phyloP scores from a whole-genome alignment of 2,797 vertebrate species.

The Brachymystax lenok region DNA sequence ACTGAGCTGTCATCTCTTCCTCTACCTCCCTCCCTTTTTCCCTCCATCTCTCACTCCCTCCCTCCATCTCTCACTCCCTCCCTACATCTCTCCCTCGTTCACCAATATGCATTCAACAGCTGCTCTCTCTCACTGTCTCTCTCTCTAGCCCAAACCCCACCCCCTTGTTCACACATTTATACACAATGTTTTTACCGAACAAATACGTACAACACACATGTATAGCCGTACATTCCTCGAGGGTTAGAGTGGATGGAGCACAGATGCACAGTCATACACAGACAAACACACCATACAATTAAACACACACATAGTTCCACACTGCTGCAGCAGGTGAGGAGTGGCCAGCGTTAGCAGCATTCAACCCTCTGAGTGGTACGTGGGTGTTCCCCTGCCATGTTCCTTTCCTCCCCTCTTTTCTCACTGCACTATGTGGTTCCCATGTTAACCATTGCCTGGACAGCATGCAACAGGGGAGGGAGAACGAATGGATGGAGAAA shows the following conservation, averaged over 20 bases:
- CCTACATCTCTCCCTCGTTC: slow-evolving; percentile 43
- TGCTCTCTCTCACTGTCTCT: slow-evolving; percentile 61
- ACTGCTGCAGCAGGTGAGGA: slow-evolving; percentile 42
- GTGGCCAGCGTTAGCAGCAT: slow-evolving; percentile 27
- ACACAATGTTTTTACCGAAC: slow-evolving; percentile 65
- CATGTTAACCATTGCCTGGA: slow-evolving; percentile 68
- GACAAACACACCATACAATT: slow-evolving; percentile 17
- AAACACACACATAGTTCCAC: background rate
- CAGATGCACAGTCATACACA: slow-evolving; percentile 20
- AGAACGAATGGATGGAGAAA: slow-evolving; percentile 10
- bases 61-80: slow-evolving; percentile 14
- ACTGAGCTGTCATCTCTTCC: slow-evolving; percentile 36
- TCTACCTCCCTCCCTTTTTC: slow-evolving; percentile 33
- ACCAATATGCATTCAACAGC: slow-evolving; percentile 72
- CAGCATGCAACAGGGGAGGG: slow-evolving; percentile 33
- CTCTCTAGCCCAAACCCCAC: slow-evolving; percentile 63
- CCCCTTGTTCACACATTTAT: slow-evolving; percentile 73
- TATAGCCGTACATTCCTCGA: slow-evolving; percentile 16
- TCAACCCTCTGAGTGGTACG: background rate
- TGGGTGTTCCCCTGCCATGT: slow-evolving; percentile 11
- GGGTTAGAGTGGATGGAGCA: slow-evolving; percentile 11
- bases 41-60: slow-evolving; percentile 17
- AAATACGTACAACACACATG: slow-evolving; percentile 52
- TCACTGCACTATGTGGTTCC: slow-evolving; percentile 47
- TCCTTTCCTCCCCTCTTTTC: slow-evolving; percentile 42